Conservation (phyloP, 2,797 vertebrate genomes). For the Sarcophilus harrisii region DNA sequence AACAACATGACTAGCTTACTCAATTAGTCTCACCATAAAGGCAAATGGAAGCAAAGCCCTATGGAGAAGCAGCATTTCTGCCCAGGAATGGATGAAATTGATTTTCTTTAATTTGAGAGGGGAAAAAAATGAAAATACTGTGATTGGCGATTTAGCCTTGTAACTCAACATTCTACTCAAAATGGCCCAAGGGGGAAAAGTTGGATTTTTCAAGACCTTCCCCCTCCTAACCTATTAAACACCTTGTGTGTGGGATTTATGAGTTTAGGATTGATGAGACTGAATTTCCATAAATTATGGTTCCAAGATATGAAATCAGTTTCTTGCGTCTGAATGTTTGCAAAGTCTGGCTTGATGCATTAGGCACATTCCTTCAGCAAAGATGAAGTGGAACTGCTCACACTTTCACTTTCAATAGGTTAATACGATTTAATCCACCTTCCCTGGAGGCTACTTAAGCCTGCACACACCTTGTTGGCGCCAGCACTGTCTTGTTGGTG, state of each 20-base stretch:
- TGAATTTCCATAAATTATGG: constrained; percentile 70
- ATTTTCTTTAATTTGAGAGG: constrained; percentile 31
- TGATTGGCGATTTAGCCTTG: constrained; percentile 55
- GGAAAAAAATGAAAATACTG: constrained; percentile 48
- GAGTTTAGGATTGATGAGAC: constrained; percentile 64
- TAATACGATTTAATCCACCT: constrained; percentile 79
- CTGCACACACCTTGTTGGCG: constrained; percentile 64
- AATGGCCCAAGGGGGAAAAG: constrained; percentile 57
- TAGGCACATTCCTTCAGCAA: constrained; percentile 74
- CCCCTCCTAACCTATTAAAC: constrained; percentile 54
- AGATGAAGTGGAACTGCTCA: constrained; percentile 66
- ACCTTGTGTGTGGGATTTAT: constrained; percentile 63
- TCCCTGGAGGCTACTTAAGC: constrained; percentile 76
- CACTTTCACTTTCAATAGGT: constrained; percentile 81
- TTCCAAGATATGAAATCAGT: constrained; percentile 72
- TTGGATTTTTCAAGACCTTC: constrained; percentile 59
- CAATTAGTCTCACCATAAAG: constrained; percentile 31
- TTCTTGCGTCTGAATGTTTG: constrained; percentile 77
- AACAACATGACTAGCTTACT: constrained; percentile 36
- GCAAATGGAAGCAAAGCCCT: constrained; percentile 65
- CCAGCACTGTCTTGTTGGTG: constrained; percentile 78
- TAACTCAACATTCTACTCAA: constrained; percentile 40
- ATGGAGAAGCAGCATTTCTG: constrained; percentile 51
- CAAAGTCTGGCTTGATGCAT: constrained; percentile 68
- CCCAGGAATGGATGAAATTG: constrained; percentile 27